Base-by-base conservation (phyloP, 1,140 invertebrate species). In the Drosophila elegans region DNA sequence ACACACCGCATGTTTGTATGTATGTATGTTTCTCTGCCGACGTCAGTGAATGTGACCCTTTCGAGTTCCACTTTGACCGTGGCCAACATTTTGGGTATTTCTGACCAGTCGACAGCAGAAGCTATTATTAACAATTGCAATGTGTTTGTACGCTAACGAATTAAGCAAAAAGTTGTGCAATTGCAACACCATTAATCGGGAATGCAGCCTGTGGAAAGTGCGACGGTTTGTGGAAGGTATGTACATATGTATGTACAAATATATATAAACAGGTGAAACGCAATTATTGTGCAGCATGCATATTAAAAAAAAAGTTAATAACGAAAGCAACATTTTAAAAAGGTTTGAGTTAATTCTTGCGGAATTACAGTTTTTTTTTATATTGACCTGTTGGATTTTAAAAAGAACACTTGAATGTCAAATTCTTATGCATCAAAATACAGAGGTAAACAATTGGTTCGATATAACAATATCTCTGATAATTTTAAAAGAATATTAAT, bases 31-130 rank as follows among this genome's bases (percentile, higher is more conserved):
- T 41, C 57, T 51, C 45, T 67, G 75, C 80, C 75, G 60, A 42
- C 71, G 42, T 45, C 36, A 49, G 68, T 72, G 66, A 71, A 71
- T 71, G 68, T 49, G 68, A 72, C 68, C 68, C 68, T 72, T 72
- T 72, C 67, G 39, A 69, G 67, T 56, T 71, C 36, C 68, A 52
- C 64, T 68, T 39, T 68, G 66, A 45, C 66, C 52, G 49, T 72
- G 68, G 66, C 68, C 52, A 44, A 13, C n/a, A 13, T 48, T 68
- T 49, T 48, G 12, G 68, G 68, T 71, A 72, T 72, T 27, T 46
- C 57, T 11, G 68, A 10, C 64, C 21, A 48, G 0, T 38, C 29
- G 44, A 41, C 60, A 64, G 64, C 42, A 10, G 34, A 63, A 42
- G 16, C 44, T n/a, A 64, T 67, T 62, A 59, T 63, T 42, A 44